Base-by-base conservation (phyloP, 2,888 invertebrate species). In the Drosophila setosimentum region DNA sequence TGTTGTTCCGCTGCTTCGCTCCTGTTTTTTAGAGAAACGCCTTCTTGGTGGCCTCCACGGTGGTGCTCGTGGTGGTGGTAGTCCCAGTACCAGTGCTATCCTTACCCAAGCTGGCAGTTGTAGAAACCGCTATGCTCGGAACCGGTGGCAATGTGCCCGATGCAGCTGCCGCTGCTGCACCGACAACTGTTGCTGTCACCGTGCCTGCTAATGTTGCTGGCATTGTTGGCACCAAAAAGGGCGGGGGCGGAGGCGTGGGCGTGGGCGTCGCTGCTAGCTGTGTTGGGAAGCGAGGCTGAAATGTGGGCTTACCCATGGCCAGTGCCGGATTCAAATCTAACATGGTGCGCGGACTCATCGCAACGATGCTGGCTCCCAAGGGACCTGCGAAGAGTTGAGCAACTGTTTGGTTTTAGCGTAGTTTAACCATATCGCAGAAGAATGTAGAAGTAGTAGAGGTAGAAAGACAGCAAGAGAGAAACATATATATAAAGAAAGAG, bases 351-450 rank as follows among this genome's bases (percentile, higher is more conserved):
- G 93, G 93, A 91, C 93, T 93, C 91, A 93, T 93, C 77, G 93
- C 93, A 65, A 93, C 92, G 77, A 93, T 93, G 83, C 93, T 93
- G 78, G 93, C 93, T 83, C 93, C 93, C 84, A 93, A 90, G 33
- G 93, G 93, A 92, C 93, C 93, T 93, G 81, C 76, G 83, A 91
- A 88, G 74, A 91, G 89, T 85, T 87, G 90, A 87, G 90, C 91
- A 87, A 87, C 91, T 87, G 68, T 82, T 82, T 83, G 72, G 75
- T 76, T 87, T 77, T 75, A 77, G 76, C 59, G 75, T 33, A 53
- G 72, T 68, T 70, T 58, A 72, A 54, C 76, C 78, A 69, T 70
- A 72, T 18, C 49, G 42, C 33, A 60, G 55, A 65, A 35, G 53
- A 55, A 37, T 71, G 65, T 57, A 65, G 64, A 66, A 50, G 59